A percentile compares a stretch with the other conserved stretches of the same genome.
These are phyloP conservation scores for Corythaeola cristata DNA, from an alignment of 2,113 vertebrate species.

Conservation along the genomic window DNA sequence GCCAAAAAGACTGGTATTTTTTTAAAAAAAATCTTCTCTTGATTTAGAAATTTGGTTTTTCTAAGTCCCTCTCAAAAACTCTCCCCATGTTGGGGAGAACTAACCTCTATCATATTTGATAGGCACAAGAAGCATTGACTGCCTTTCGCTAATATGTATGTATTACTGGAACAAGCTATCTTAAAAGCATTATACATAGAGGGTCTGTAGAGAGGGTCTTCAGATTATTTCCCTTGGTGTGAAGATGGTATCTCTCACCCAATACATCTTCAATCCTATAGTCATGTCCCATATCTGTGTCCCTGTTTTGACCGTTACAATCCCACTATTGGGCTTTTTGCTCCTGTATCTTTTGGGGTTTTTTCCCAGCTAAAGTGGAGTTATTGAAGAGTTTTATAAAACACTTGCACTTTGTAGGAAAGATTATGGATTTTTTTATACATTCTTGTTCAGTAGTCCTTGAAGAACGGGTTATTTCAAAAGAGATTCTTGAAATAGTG, in stretches of 20 bases:
- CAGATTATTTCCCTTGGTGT: background rate
- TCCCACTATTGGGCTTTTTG: background rate
- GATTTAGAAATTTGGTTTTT: slow-evolving; percentile 54
- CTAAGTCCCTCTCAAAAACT: slow-evolving; percentile 38
- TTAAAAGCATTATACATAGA: background rate
- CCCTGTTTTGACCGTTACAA: background rate
- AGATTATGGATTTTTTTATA: background rate
- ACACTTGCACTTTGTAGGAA: background rate
- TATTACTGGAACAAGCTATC: background rate
- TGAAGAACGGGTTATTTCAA: slow-evolving; percentile 34
- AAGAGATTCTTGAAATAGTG: background rate
- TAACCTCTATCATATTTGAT: slow-evolving; percentile 7
- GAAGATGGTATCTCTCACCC: background rate
- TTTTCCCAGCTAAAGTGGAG: background rate
- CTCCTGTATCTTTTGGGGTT: background rate
- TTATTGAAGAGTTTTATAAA: background rate
- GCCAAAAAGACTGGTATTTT: background rate
- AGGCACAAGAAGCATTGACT: slow-evolving; percentile 38
- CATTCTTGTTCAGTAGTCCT: background rate
- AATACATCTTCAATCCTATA: background rate
- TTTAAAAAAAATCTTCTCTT: background rate
- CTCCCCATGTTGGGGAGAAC: background rate
- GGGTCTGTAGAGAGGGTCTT: background rate
- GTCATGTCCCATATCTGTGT: background rate
- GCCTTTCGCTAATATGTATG: background rate